These are phyloP conservation scores for Macroteleia sp. DNA, from an alignment of 2,888 invertebrate species.

Conservation along the genomic window DNA sequence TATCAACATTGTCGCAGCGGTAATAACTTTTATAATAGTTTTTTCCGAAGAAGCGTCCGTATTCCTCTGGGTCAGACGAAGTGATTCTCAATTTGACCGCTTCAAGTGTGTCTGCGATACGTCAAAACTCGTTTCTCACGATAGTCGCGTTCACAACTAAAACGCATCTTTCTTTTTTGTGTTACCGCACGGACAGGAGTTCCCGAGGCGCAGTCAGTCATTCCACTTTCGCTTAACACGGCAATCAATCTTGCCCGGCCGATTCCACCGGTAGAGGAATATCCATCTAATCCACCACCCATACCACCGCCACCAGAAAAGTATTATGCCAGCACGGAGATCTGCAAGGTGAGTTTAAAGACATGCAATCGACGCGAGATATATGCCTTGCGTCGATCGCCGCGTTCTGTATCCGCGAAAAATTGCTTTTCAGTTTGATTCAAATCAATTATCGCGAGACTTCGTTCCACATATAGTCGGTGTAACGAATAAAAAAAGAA, in stretches of 20 bases:
- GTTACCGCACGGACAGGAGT: constrained; percentile 70
- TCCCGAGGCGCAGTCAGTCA: constrained; percentile 78
- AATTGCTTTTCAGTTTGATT: constrained; percentile 30
- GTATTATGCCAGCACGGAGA: constrained; percentile 90
- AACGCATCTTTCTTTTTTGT: constrained; percentile 45
- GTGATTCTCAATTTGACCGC: not conserved
- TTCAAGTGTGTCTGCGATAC: not conserved
- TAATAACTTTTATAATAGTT: too few species aligned
- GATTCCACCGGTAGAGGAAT: constrained; percentile 80
- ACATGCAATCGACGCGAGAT: constrained; percentile 60
- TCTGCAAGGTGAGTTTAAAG: constrained; percentile 82
- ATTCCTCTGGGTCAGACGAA: not conserved
- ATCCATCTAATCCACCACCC: constrained; percentile 85
- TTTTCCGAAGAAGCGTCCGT: too few species aligned
- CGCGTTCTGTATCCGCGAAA: constrained; percentile 11
- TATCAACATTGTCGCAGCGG: too few species aligned
- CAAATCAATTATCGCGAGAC: constrained; percentile 22
- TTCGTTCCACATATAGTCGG: too few species aligned
- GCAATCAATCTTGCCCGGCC: constrained; percentile 80
- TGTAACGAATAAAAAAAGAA: too few species aligned
- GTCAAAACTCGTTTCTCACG: too few species aligned
- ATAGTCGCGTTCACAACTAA: constrained; percentile 33
- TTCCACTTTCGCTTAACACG: constrained; percentile 80
- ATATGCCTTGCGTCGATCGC: constrained; percentile 40
- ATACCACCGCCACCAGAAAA: constrained; percentile 89